Evolutionary conservation across 2,797 vertebrate genomes (phyloP).

Genomic region (Podarcis lilfordi): DNA sequence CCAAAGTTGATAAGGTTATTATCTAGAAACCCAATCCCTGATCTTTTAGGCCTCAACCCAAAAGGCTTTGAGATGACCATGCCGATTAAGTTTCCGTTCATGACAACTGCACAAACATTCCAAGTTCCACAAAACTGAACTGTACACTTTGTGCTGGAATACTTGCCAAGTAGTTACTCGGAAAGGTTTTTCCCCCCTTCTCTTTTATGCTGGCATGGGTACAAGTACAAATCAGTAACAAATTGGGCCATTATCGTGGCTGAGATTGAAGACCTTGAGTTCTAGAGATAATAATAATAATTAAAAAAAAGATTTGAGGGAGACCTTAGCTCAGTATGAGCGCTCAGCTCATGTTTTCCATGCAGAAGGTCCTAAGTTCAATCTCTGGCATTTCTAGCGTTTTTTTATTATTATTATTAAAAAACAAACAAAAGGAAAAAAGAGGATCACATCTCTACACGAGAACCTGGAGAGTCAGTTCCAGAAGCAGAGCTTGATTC

Average conservation of each 20-base stretch:
- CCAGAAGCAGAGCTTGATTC: too few species aligned
- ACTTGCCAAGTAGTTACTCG: constrained; percentile 47
- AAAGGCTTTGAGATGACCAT: constrained; percentile 2
- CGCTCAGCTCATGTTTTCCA: neutral
- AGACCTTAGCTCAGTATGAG: neutral
- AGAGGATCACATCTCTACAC: neutral
- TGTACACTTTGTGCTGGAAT: constrained; percentile 27
- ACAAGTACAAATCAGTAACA: constrained; percentile 51
- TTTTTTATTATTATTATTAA: too few species aligned
- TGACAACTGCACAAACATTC: constrained; percentile 10
- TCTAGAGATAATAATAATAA: constrained; percentile 48
- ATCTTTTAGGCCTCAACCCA: too few species aligned
- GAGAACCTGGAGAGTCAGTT: neutral
- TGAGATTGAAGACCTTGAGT: constrained; percentile 9
- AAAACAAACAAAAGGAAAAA: neutral
- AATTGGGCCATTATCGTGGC: constrained; percentile 49
- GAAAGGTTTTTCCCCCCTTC: neutral
- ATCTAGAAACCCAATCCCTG: too few species aligned
- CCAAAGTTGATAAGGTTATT: too few species aligned
- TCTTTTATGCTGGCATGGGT: constrained; percentile 51
- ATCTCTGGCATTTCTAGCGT: neutral
- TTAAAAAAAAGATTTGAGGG: neutral
- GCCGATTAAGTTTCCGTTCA: constrained; percentile 39
- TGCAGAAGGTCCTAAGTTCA: neutral
- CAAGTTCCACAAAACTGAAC: constrained; percentile 40